These are phyloP conservation scores for Molossus molossus DNA, from an alignment of 2,797 vertebrate species.

Conservation along the genomic window DNA sequence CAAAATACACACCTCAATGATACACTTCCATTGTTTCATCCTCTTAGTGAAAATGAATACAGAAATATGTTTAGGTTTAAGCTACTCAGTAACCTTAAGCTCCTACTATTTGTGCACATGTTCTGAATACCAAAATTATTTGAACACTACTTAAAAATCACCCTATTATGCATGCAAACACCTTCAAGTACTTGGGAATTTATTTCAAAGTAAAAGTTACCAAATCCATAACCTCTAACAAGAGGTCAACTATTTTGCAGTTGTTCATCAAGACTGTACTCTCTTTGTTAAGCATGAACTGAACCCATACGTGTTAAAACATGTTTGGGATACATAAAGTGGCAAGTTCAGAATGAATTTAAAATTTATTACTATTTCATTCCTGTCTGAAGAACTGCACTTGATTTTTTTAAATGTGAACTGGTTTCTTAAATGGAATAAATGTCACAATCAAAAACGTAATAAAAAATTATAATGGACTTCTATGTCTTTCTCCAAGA, in stretches of 20 bases:
- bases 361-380: slow-evolving; percentile 60
- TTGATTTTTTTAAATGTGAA: slow-evolving; percentile 64
- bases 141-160: slow-evolving; percentile 69
- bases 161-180: slow-evolving; percentile 59
- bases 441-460: slow-evolving; percentile 56
- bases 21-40: slow-evolving; percentile 39
- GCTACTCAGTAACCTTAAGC: slow-evolving; percentile 62
- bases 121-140: slow-evolving; percentile 28
- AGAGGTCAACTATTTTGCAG: slow-evolving; percentile 28
- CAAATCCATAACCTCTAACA: slow-evolving; percentile 71
- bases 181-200: slow-evolving; percentile 51
- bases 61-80: slow-evolving; percentile 53
- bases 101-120: slow-evolving; percentile 44
- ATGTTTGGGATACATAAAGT: slow-evolving; percentile 41
- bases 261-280: slow-evolving; percentile 50
- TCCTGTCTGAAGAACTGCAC: slow-evolving; percentile 54
- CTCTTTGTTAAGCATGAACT: slow-evolving; percentile 33
- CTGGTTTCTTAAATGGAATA: slow-evolving; percentile 62
- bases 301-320: slow-evolving; percentile 65
- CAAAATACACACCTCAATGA: not conserved
- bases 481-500: slow-evolving; percentile 71
- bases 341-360: slow-evolving; percentile 56
- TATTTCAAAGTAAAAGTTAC: slow-evolving; percentile 80
- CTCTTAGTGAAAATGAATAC: slow-evolving; percentile 67
- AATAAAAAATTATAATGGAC: slow-evolving; percentile 57